Evolutionary conservation across 2,797 vertebrate genomes (phyloP).

Genomic region (Tolypeutes matacus): DNA sequence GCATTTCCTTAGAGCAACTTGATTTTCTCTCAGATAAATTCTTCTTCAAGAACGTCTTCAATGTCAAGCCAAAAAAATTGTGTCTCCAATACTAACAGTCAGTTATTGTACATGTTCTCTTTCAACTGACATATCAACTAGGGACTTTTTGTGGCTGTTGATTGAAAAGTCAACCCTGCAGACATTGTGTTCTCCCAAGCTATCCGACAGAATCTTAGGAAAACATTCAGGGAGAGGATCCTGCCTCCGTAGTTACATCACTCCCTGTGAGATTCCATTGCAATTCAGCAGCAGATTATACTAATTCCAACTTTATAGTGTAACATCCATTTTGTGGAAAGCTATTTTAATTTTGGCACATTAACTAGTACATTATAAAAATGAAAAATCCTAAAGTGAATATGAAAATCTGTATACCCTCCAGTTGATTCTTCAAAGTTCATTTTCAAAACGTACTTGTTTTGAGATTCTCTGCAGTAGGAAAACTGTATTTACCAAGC

Average conservation of each 20-base stretch:
- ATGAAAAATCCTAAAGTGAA: slow-evolving; percentile 76
- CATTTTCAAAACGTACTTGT: slow-evolving; percentile 77
- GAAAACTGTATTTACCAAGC: slow-evolving; percentile 73
- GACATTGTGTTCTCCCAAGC: not conserved
- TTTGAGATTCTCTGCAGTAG: slow-evolving; percentile 71
- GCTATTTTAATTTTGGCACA: slow-evolving; percentile 82
- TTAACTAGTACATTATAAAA: slow-evolving; percentile 77
- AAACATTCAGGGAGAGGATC: slow-evolving; percentile 50
- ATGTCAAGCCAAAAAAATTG: slow-evolving; percentile 3
- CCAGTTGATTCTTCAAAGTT: slow-evolving; percentile 78
- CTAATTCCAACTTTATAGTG: slow-evolving; percentile 64
- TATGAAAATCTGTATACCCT: slow-evolving; percentile 75
- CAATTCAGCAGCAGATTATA: slow-evolving; percentile 62
- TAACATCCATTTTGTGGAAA: slow-evolving; percentile 76
- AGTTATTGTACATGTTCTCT: not conserved
- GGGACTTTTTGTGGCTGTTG: slow-evolving; percentile 51
- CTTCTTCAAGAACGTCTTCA: slow-evolving; percentile 46
- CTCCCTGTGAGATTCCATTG: slow-evolving; percentile 41
- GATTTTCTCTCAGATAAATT: slow-evolving; percentile 66
- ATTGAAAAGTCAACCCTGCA: slow-evolving; percentile 55
- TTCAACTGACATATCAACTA: slow-evolving; percentile 53
- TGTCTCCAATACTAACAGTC: slow-evolving; percentile 54
- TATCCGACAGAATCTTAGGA: slow-evolving; percentile 58
- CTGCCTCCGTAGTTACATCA: slow-evolving; percentile 50
- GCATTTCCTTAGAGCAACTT: slow-evolving; percentile 44